phyloP scores from a whole-genome alignment of 2,113 vertebrate genomes.

The Eretmochelys imbricata region DNA sequence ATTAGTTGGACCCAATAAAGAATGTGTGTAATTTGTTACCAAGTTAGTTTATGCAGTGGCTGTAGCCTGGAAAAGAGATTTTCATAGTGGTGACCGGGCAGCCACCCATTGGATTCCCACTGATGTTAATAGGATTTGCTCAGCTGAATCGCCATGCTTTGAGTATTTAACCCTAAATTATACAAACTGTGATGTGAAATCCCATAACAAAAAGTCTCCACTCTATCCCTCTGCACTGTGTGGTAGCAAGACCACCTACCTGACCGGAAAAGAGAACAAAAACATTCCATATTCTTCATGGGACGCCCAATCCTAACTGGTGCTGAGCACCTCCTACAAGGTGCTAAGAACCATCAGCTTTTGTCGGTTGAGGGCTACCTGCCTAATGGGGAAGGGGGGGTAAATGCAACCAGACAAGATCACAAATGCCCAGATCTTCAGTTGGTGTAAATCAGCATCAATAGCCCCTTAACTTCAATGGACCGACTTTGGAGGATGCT shows the following conservation, averaged over 20 bases:
- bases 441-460: too few relatives aligned
- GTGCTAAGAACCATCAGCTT: not conserved
- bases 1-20: not conserved
- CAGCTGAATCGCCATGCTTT: not conserved
- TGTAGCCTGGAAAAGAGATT: not conserved
- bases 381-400: not conserved
- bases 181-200: not conserved
- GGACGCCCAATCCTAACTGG: too few relatives aligned
- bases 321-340: not conserved
- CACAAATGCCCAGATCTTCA: too few relatives aligned
- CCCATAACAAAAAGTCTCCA: fast-evolving
- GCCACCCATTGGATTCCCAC: not conserved
- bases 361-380: not conserved
- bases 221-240: fast-evolving
- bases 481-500: too few relatives aligned
- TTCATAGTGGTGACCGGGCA: constrained; percentile 20
- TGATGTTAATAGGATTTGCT: not conserved
- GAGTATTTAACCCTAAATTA: not conserved
- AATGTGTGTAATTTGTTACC: fast-evolving
- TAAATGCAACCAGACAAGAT: not conserved
- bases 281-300: not conserved
- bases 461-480: too few relatives aligned
- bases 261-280: not conserved
- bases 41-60: not conserved
- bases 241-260: fast-evolving